Evolutionary conservation across 2,797 vertebrate genomes (phyloP), one percentile per base, ranked within the genome.

Genomic region (Myotis vivesi): DNA sequence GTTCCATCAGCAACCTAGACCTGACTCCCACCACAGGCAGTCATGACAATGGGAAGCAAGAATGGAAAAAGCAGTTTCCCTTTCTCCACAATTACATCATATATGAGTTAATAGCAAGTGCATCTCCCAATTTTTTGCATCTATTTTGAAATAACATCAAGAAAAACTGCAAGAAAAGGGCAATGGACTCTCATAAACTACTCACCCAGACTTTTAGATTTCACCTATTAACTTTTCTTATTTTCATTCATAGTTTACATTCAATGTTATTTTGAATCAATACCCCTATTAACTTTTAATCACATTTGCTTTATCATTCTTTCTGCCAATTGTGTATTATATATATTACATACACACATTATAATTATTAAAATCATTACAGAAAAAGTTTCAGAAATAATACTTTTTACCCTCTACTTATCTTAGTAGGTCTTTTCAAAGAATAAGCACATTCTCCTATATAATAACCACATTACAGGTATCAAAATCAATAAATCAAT

Each of bases 61-160:
- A 3, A 0, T 0, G 6, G 0, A 12, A 19, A 38, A 80, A 28
- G 28, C 9, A 57, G 4, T 16, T 41, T 73, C 57, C 36, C 5
- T 6, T 0, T 9, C 30, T 13, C 22, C 10, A 22, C n/a, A 38
- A 13, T 1, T 25, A 25, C 1, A 41, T 8, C 36, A 19, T 0
- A 20, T 6, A 8, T 15, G 3, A 0, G 1, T 11, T n/a, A 2
- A 36, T 0, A 5, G 49, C 33, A 55, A 80, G 46, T 0, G 0
- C 9, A 1, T 11, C 12, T 30, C 36, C 49, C 15, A 0, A 28
- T n/a, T 10, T 46, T 83, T 68, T 44, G 23, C 23, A 38, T 62
- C 36, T 30, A 51, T 95, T 90, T 30, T 11, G 3, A 86, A 44
- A 69, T 23, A 28, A 6, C 1, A 9, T 33, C 25, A 44, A 89